These are phyloP conservation scores for Drosophila siamana DNA, from an alignment of 2,888 invertebrate genomes.

Conservation along the genomic window DNA sequence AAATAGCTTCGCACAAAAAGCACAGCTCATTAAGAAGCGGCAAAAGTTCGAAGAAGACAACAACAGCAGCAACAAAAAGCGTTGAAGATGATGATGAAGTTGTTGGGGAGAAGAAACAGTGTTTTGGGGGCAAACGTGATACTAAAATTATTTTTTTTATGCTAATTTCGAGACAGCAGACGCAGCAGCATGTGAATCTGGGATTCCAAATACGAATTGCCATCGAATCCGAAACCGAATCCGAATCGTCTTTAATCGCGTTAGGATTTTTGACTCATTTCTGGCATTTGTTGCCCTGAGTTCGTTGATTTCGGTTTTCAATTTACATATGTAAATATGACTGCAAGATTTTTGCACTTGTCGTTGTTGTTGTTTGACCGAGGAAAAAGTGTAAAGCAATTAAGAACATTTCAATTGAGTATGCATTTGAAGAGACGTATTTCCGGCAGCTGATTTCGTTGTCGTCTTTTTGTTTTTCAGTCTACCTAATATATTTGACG, in stretches of 20 bases:
- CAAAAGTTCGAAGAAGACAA: conserved; percentile 25
- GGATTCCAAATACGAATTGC: conserved; percentile 20
- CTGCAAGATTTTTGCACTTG: conserved; percentile 15
- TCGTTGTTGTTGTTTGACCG: conserved; percentile 21
- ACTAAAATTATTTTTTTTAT: conserved; percentile 59
- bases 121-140: conserved; percentile 73
- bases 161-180: conserved; percentile 47
- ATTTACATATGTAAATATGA: conserved; percentile 17
- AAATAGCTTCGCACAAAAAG: conserved; percentile 40
- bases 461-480: too few relatives aligned
- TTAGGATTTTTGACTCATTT: conserved; percentile 22
- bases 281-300: neutral
- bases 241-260: conserved; percentile 4
- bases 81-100: conserved; percentile 8
- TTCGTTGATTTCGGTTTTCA: conserved; percentile 41
- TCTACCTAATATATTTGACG: conserved; percentile 48
- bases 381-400: conserved; percentile 22
- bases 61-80: conserved; percentile 21
- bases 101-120: conserved; percentile 26
- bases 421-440: conserved; percentile 45
- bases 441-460: conserved; percentile 54
- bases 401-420: conserved; percentile 9
- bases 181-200: conserved; percentile 57
- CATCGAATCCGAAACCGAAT: conserved; percentile 21
- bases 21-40: conserved; percentile 36